phyloP scores from a whole-genome alignment of 1,140 invertebrate species.

The Brachionus calyciflorus region DNA sequence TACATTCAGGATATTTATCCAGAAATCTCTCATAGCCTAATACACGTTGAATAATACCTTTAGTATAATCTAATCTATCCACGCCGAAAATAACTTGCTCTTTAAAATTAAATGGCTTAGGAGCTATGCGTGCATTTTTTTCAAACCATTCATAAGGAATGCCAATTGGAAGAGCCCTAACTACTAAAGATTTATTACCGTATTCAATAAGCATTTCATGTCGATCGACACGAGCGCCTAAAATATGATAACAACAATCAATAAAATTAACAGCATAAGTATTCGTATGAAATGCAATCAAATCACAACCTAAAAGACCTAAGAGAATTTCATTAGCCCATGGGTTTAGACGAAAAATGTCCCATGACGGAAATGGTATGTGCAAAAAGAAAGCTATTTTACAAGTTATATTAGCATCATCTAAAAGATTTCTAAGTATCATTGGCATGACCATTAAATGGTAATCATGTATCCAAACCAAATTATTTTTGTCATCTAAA shows the following conservation, averaged over 20 bases:
- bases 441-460: constrained; percentile 84
- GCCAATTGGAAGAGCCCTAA: constrained; percentile 67
- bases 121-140: constrained; percentile 73
- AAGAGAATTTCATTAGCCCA: constrained; percentile 88
- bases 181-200: constrained; percentile 75
- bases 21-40: constrained; percentile 78
- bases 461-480: constrained; percentile 88
- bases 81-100: constrained; percentile 77
- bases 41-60: constrained; percentile 78
- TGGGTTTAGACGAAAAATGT: constrained; percentile 81
- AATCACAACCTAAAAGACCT: constrained; percentile 74
- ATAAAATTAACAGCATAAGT: constrained; percentile 87
- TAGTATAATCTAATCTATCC: constrained; percentile 84
- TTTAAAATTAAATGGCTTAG: constrained; percentile 60
- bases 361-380: constrained; percentile 87
- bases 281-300: constrained; percentile 85
- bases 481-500: constrained; percentile 65
- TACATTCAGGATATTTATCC: constrained; percentile 79
- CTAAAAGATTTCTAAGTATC: constrained; percentile 76
- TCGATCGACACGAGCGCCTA: constrained; percentile 80
- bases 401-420: constrained; percentile 72
- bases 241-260: constrained; percentile 79
- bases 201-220: constrained; percentile 81
- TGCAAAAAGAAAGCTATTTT: constrained; percentile 85
- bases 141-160: constrained; percentile 83